These are phyloP conservation scores for Eurytoma adleriae DNA, from an alignment of 2,888 invertebrate genomes.

Conservation along the genomic window DNA sequence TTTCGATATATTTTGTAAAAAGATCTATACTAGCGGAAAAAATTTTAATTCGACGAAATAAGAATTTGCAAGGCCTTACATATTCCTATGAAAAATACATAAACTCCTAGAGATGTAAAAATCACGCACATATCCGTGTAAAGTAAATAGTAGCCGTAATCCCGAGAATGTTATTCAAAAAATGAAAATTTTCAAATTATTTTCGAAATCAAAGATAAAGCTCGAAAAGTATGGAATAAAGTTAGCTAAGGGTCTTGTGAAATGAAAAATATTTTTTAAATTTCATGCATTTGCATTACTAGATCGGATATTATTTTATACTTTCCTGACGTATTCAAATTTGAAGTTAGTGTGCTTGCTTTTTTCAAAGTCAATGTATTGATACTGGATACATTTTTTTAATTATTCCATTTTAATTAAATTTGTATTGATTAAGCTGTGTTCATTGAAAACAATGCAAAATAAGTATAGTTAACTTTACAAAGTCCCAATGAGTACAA, in stretches of 20 bases:
- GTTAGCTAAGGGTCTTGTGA: constrained; percentile 35
- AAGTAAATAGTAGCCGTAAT: constrained; percentile 21
- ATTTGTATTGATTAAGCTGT: too few species aligned
- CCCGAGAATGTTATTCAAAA: constrained; percentile 14
- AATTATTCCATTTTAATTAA: too few species aligned
- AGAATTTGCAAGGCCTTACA: constrained; percentile 47
- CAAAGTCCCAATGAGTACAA: constrained; percentile 30
- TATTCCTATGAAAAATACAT: constrained; percentile 23
- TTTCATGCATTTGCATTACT: not conserved
- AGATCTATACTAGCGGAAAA: not conserved
- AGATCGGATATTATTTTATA: not conserved
- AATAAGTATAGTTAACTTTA: constrained; percentile 4
- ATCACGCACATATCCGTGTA: constrained; percentile 56
- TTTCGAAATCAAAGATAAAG: not conserved
- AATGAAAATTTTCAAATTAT: not conserved
- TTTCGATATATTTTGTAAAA: not conserved
- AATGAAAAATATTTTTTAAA: constrained; percentile 17
- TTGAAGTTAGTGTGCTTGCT: not conserved
- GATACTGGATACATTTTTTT: too few species aligned
- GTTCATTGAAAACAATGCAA: too few species aligned
- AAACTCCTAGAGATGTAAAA: constrained; percentile 34
- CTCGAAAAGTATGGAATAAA: constrained; percentile 1
- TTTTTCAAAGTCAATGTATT: not conserved
- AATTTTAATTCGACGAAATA: not conserved
- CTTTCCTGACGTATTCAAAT: not conserved